phyloP scores from a whole-genome alignment of 1,140 invertebrate genomes.

The Calosoma granatense region DNA sequence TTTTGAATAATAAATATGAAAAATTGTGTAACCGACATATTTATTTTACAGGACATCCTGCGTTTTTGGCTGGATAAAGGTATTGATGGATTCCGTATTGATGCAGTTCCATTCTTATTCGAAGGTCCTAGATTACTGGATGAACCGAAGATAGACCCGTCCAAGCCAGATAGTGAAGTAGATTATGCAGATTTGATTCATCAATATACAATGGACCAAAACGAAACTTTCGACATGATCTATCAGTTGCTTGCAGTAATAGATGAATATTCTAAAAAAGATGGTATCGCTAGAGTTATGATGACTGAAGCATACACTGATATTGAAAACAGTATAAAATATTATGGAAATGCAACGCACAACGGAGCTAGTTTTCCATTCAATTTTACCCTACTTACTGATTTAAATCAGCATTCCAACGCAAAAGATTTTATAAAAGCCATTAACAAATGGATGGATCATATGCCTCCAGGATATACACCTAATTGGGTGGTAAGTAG shows the following conservation, averaged over 20 bases:
- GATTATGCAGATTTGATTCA: constrained; percentile 46
- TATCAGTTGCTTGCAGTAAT: constrained; percentile 47
- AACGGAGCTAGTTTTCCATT: constrained; percentile 55
- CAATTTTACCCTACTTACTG: constrained; percentile 54
- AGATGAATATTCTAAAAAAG: constrained; percentile 37
- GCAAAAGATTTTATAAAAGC: constrained; percentile 37
- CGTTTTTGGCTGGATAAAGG: constrained; percentile 61
- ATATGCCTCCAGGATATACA: constrained; percentile 36
- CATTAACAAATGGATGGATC: constrained; percentile 43
- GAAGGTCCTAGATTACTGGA: constrained; percentile 36
- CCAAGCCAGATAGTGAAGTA: constrained; percentile 29
- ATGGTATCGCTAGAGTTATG: constrained; percentile 44
- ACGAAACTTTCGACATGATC: constrained; percentile 48
- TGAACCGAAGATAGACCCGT: constrained; percentile 40
- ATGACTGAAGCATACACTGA: constrained; percentile 61
- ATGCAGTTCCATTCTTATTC: constrained; percentile 34
- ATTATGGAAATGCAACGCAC: constrained; percentile 34
- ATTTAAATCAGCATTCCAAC: constrained; percentile 32
- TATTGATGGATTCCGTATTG: constrained; percentile 60
- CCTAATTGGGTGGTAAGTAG: constrained; percentile 52
- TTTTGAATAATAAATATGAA: constrained; percentile 7
- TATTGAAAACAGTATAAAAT: constrained; percentile 48
- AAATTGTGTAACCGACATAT: constrained; percentile 32
- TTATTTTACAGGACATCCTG: constrained; percentile 52
- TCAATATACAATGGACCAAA: constrained; percentile 49